A percentile compares a stretch with the other conserved stretches of the same genome.
Conservation (phyloP, 2,797 vertebrate species). For the Cuniculus paca region DNA sequence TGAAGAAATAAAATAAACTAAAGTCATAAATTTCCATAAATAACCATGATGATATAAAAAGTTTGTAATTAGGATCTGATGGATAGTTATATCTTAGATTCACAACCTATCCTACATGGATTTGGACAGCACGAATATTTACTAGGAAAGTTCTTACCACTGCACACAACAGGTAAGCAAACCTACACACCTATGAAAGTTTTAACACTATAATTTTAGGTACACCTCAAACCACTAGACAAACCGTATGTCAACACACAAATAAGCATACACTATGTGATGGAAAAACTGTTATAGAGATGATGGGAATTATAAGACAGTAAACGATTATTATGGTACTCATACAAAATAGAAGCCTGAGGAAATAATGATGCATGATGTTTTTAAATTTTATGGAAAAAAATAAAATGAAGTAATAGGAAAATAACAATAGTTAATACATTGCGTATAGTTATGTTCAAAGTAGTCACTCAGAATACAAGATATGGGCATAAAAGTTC, state of each 20-base stretch:
- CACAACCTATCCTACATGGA: neutral
- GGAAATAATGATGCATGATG: neutral
- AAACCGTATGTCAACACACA: neutral
- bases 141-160: neutral
- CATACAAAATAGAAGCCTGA: neutral
- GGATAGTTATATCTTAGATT: neutral
- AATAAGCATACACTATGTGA: neutral
- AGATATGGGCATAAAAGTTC: neutral
- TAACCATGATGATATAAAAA: neutral
- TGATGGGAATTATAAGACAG: neutral
- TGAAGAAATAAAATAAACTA: constrained; percentile 1
- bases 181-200: neutral
- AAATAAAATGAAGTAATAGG: neutral
- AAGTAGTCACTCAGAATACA: neutral
- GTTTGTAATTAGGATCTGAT: neutral
- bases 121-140: neutral
- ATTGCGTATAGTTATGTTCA: neutral
- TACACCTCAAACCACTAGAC: neutral
- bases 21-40: constrained; percentile 27
- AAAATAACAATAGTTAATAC: neutral
- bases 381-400: neutral
- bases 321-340: neutral
- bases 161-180: neutral
- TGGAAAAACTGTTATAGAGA: neutral
- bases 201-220: neutral